phyloP scores from a whole-genome alignment of 2,113 vertebrate genomes.

The Chaetodon trifascialis region DNA sequence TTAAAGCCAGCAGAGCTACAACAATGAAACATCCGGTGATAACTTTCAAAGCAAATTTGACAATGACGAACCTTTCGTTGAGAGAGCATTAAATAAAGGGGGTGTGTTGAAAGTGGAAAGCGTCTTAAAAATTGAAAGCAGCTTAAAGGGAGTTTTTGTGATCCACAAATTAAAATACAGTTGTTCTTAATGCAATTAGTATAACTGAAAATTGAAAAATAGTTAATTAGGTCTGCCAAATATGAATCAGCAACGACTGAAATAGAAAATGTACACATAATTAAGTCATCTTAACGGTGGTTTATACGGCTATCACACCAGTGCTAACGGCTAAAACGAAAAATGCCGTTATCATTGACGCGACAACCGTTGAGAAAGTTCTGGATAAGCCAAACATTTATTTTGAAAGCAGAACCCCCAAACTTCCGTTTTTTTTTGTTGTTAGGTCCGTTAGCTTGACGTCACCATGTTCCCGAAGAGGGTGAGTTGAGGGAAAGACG shows the following conservation, averaged over 20 bases:
- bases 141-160: not conserved
- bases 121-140: not conserved
- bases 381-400: not conserved
- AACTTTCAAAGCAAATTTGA: conserved; percentile 37
- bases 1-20: not conserved
- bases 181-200: not conserved
- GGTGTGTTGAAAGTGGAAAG: too few species aligned
- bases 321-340: too few species aligned
- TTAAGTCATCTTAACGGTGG: too few species aligned
- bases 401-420: not conserved
- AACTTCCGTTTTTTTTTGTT: not conserved
- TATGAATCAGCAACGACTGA: not conserved
- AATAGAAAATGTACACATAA: too few species aligned
- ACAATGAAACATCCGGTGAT: conserved; percentile 11
- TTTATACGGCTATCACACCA: too few species aligned
- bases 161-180: not conserved
- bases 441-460: conserved; percentile 25
- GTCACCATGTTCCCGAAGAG: conserved; percentile 71
- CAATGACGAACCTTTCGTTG: not conserved
- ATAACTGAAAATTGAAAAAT: not conserved
- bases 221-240: not conserved
- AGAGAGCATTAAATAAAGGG: not conserved
- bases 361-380: not conserved
- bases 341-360: not conserved
- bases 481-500: conserved; percentile 84